Evolutionary conservation across 2,888 invertebrate genomes (phyloP), one percentile per base, ranked within the genome.

Genomic region (Pammene aurita): DNA sequence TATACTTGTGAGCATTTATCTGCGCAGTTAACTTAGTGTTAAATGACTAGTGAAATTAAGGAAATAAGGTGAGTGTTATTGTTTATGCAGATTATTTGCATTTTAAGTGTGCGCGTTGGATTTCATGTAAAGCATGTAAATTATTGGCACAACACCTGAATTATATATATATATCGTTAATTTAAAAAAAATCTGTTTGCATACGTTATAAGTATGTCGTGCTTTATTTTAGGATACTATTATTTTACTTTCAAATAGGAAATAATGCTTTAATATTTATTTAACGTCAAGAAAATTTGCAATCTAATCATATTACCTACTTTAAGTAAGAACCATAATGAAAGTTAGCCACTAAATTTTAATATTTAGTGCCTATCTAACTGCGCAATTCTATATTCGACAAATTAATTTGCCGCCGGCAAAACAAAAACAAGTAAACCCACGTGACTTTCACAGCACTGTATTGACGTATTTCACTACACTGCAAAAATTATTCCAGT

Each of bases 401-500:
- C 35, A 16, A 26, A 55, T 55, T 41, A 42, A 14, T 16, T 48
- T 52, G 13, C 9, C 48, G 50, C 74, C 72, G 73, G 71, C 67
- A 74, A 73, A 75, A 76, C 72, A 76, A 74, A 42, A 75, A 77
- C 72, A 75, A 73, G 41, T 26, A 48, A 42, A 34, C 1, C 58
- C 38, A 54, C 50, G 50, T 52, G 41, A 38, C n/a, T 61, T 38
- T 18, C 16, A 62, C 50, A 6, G 50, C 50, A 52, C 50, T 62
- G 18, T 41, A 11, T 41, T 26, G 41, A 50, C 16, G 38, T 62
- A 52, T 62, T 52, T n/a, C 14, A 41, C 18, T 18, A 10, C 11
- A 42, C 26, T 34, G 55, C 38, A 9, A 35, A 55, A 54, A 13
- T 57, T 56, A 63, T 55, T 60, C 46, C 60, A 42, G 48, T 48